phyloP scores from a whole-genome alignment of 2,113 vertebrate genomes.

The Tachycineta bicolor region DNA sequence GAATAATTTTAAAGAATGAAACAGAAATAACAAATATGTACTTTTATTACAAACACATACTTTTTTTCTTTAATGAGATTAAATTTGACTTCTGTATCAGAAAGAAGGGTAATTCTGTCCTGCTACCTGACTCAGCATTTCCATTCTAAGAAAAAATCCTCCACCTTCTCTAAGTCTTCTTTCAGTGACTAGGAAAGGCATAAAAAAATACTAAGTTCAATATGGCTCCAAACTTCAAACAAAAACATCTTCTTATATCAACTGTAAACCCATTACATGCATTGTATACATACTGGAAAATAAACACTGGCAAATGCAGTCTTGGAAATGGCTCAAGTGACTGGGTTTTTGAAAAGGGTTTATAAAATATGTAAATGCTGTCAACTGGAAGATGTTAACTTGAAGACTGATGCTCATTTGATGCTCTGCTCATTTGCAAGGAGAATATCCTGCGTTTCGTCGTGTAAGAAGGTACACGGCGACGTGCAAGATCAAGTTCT shows the following conservation, averaged over 20 bases:
- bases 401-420: background rate
- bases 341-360: background rate
- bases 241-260: background rate
- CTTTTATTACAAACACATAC: background rate
- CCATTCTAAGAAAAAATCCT: background rate
- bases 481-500: background rate
- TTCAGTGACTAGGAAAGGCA: background rate
- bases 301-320: conserved; percentile 27
- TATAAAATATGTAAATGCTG: background rate
- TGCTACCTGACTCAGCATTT: background rate
- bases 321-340: conserved; percentile 21
- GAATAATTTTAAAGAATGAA: background rate
- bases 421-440: background rate
- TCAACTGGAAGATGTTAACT: background rate
- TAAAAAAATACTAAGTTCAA: background rate
- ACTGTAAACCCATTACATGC: background rate
- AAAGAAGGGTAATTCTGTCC: background rate
- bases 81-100: background rate
- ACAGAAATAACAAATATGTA: background rate
- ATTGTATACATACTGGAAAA: conserved; percentile 21
- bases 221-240: background rate
- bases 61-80: background rate
- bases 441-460: background rate
- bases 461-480: background rate
- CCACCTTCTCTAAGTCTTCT: background rate